Evolutionary conservation across 1,140 invertebrate species (phyloP), one percentile per base, ranked within the genome.

Genomic region (Maniola jurtina): DNA sequence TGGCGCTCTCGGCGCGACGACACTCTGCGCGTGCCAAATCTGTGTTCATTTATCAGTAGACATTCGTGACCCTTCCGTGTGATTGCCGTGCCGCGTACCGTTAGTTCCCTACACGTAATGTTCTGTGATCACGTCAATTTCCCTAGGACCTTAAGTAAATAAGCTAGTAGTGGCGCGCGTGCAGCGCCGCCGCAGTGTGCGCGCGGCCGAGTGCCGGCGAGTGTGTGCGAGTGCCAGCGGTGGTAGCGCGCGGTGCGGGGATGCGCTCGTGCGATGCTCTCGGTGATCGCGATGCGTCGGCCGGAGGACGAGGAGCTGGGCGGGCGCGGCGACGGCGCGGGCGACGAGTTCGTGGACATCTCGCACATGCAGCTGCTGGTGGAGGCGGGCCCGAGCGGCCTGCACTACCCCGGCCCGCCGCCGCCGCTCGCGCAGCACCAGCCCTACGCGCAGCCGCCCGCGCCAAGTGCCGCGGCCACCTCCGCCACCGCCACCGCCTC

Each of bases 331-430:
- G 85, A 88, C 68, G 83, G 81, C 71, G 92, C 48, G 48, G 48
- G 48, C 48, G 48, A 93, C 84, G 92, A 93, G 84, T 93, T 93
- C 81, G 92, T 93, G 81, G 92, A 93, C 86, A 93, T 93, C 72
- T 91, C 92, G 45, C 92, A 93, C 77, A 92, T 93, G 88, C 92
- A 93, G 78, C 88, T 93, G 76, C 81, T 93, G 77, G 86, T 93
- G 72, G 86, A 93, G 79, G 86, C 90, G 74, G 91, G 91, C 61
- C 82, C 85, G 60, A 86, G 85, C 81, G 85, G 86, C 61, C 84
- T 89, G 80, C 83, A 87, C 72, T 87, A 83, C 75, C 81, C 83
- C 52, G 80, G 86, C 38, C 85, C 88, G 61, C 77, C 79, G 72
- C 85, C 86, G 76, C 83, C 90, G 86, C 82, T 84, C 67, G 84